Base-by-base conservation (phyloP, 1,140 invertebrate species). In the Drosophila mojavensis region DNA sequence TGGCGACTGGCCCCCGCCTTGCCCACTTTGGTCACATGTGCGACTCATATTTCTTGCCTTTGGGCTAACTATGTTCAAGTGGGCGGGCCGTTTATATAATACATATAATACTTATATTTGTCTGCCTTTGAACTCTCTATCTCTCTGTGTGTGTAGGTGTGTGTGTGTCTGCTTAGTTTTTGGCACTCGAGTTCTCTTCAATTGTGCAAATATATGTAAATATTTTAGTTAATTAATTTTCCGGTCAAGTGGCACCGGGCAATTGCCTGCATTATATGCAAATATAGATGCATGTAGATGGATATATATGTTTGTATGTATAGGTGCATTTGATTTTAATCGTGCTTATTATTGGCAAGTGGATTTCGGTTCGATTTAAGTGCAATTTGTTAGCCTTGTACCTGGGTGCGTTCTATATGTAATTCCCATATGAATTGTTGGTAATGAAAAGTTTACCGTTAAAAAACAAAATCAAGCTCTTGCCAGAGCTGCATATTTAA, bases 151-250 rank as follows among this genome's bases (percentile, higher is more conserved):
- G 20, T 24, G 20, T 24, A 3, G 1, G 20, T 24, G 17, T 54
- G 50, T 60, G 48, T 48, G 17, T 51, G 4, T 53, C 17, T 28
- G 33, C 48, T 39, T 65, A 15, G 26, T 81, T 76, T 77, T 70
- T 77, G 62, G 30, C 62, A 63, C 54, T 70, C 48, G 58, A 63
- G 54, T 63, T 64, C 47, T 6, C 24, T 30, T 13, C 30, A 24
- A 33, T 62, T 69, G 59, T 30, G 30, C 60, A 70, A 64, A 70
- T 70, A 70, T 62, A 51, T 72, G 50, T 61, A 74, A 70, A 48
- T 88, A 86, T 88, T 86, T 86, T 79, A 86, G 83, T 86, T 86
- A 86, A 86, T 86, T 86, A 86, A 86, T 86, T 86, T 86, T 86
- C 66, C 82, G 79, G 83, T 78, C 80, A 88, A 86, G 68, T 77